Evolutionary conservation across 2,113 vertebrate species (phyloP).

Genomic region (Oryzias javanicus): DNA sequence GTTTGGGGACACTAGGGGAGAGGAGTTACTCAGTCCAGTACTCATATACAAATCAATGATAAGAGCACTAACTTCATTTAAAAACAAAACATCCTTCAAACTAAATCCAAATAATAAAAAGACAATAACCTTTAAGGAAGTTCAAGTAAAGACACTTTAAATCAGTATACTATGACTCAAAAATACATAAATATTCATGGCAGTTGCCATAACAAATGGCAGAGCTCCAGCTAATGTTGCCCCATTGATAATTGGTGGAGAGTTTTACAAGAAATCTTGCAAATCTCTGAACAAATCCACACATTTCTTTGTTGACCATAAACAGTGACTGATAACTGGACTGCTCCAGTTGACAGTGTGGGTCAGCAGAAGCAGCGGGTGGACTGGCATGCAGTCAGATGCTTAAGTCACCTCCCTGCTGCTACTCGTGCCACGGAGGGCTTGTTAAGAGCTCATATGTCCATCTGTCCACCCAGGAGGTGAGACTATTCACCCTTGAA

Average conservation of each 20-base stretch:
- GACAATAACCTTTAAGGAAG: no score
- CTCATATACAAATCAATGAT: no score
- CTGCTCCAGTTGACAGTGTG: slow-evolving; percentile 11
- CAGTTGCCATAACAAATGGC: slow-evolving; percentile 7
- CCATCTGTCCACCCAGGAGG: slow-evolving; percentile 57
- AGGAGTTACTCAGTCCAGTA: no score
- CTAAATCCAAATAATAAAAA: no score
- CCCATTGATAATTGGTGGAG: slow-evolving; percentile 1
- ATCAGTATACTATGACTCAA: not conserved
- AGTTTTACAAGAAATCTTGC: slow-evolving; percentile 41
- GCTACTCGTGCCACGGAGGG: slow-evolving; percentile 22
- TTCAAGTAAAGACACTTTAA: no score
- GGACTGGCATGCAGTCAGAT: slow-evolving; percentile 42
- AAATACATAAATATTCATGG: not conserved
- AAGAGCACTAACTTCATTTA: no score
- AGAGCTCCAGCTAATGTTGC: slow-evolving; percentile 8
- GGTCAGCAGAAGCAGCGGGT: slow-evolving; percentile 19
- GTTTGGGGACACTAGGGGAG: no score
- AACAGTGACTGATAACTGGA: slow-evolving; percentile 30
- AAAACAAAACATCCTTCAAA: no score
- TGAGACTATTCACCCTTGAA: slow-evolving; percentile 22
- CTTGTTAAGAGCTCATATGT: slow-evolving; percentile 54
- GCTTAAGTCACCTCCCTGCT: slow-evolving; percentile 48
- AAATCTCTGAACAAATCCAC: slow-evolving; percentile 34
- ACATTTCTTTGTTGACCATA: slow-evolving; percentile 27